These are phyloP conservation scores for Drosophila silvestris DNA, from an alignment of 2,888 invertebrate species.

Conservation along the genomic window DNA sequence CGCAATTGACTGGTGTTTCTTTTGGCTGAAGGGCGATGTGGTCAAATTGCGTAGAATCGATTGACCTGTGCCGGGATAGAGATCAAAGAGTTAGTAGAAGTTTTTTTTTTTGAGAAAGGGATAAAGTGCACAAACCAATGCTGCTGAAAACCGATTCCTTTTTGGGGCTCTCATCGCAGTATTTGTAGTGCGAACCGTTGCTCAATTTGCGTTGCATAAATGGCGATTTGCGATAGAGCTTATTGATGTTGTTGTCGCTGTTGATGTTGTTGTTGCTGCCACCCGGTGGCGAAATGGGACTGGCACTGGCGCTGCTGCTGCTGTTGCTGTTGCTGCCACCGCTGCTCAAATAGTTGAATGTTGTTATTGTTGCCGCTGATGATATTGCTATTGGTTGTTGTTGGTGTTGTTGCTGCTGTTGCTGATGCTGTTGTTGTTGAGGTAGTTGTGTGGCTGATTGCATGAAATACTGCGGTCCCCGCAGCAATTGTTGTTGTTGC, in stretches of 20 bases:
- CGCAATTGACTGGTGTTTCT: constrained; percentile 71
- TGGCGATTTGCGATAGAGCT: constrained; percentile 84
- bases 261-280: constrained; percentile 19
- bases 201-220: constrained; percentile 83
- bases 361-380: constrained; percentile 61
- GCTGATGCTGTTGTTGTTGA: constrained; percentile 57
- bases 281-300: constrained; percentile 59
- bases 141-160: constrained; percentile 84
- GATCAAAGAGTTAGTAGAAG: neutral
- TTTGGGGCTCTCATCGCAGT: constrained; percentile 82
- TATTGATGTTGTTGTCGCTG: constrained; percentile 48
- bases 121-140: constrained; percentile 73
- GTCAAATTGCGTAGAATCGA: constrained; percentile 84
- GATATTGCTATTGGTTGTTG: constrained; percentile 31
- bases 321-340: constrained; percentile 28
- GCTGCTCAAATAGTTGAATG: constrained; percentile 62
- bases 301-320: constrained; percentile 41
- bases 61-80: constrained; percentile 72
- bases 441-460: constrained; percentile 78
- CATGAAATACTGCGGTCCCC: constrained; percentile 65
- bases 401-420: constrained; percentile 43
- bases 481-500: constrained; percentile 53
- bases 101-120: neutral
- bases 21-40: constrained; percentile 85
- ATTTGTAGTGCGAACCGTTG: constrained; percentile 71